Percentiles rank a stretch among this genome's conserved stretches.
phyloP scores from a whole-genome alignment of 2,797 vertebrate species.

The Natrix natrix region DNA sequence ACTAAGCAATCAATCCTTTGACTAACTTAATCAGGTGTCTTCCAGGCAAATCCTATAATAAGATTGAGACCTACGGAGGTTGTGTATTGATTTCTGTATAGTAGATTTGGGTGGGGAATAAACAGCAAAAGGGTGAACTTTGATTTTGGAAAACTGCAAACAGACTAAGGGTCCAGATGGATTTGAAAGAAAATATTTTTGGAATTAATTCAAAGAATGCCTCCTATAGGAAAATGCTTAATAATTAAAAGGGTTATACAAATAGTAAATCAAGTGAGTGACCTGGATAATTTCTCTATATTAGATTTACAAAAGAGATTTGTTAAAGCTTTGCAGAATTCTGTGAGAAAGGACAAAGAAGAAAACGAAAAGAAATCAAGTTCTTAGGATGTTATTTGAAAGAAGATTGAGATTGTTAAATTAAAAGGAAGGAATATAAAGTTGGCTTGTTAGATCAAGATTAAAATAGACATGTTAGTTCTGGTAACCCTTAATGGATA shows the following conservation, averaged over 20 bases:
- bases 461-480: not conserved
- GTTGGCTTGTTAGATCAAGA: not conserved
- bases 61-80: not conserved
- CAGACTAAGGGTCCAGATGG: not conserved
- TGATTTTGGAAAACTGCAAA: too few relatives aligned
- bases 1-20: too few relatives aligned
- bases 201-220: not conserved
- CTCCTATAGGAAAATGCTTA: not conserved
- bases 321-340: not conserved
- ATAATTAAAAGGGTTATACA: not conserved
- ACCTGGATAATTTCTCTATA: not conserved
- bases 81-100: not conserved
- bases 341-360: not conserved
- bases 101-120: not conserved
- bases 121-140: too few relatives aligned
- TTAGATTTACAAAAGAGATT: not conserved
- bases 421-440: not conserved
- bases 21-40: too few relatives aligned
- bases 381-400: not conserved
- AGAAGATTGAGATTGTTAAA: not conserved
- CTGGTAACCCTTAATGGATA: not conserved
- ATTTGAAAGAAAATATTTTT: not conserved
- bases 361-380: not conserved
- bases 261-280: not conserved
- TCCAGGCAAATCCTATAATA: not conserved